Evolutionary conservation across 1,140 invertebrate species (phyloP).

Genomic region (Triops cancriformis): DNA sequence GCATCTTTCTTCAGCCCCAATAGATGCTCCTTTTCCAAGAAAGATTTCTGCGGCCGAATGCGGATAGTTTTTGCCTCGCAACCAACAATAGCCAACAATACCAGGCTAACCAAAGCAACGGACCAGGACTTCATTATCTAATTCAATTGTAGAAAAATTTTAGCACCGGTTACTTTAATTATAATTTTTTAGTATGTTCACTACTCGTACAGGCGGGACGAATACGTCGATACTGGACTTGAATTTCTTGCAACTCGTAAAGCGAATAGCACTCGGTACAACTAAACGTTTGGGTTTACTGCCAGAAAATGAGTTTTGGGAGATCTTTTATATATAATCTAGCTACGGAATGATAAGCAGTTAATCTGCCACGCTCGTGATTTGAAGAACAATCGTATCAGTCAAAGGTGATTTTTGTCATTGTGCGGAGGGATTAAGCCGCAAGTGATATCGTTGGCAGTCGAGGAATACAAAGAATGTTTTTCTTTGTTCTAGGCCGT

Average conservation of each 20-base stretch:
- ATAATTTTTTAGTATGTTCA: too few relatives aligned
- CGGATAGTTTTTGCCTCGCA: background rate
- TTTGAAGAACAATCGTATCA: slow-evolving; percentile 4
- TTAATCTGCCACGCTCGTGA: background rate
- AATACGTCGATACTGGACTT: too few relatives aligned
- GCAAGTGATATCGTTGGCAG: background rate
- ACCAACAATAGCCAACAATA: background rate
- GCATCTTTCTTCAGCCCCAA: background rate
- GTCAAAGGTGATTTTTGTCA: background rate
- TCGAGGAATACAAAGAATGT: background rate
- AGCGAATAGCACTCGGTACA: too few relatives aligned
- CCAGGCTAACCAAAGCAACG: background rate
- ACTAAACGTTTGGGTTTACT: too few relatives aligned
- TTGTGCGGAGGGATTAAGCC: background rate
- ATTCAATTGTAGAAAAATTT: background rate
- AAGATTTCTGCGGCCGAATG: background rate
- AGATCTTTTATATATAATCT: background rate
- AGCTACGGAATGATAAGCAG: background rate
- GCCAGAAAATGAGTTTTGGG: too few relatives aligned
- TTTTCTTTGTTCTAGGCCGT: background rate
- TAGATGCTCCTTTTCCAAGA: background rate
- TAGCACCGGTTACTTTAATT: too few relatives aligned
- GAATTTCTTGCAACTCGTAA: too few relatives aligned
- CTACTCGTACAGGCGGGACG: too few relatives aligned
- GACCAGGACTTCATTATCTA: background rate